Evolutionary conservation across 2,113 vertebrate species (phyloP).

Genomic region (Pyrgilauda ruficollis): DNA sequence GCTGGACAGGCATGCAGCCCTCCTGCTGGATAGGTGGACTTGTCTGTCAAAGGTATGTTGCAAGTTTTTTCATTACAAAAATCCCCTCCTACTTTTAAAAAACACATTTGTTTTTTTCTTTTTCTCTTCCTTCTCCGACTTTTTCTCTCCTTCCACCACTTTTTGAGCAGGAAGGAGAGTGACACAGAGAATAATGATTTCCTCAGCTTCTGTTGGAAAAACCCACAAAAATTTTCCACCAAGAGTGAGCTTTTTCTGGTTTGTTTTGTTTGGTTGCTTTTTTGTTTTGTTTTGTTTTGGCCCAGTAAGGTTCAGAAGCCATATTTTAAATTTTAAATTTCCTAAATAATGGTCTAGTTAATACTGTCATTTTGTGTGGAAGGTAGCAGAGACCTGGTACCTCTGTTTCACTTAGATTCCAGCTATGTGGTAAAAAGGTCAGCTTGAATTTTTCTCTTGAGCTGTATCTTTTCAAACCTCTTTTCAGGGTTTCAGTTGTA

Average conservation of each 20-base stretch:
- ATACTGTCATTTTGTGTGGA: not conserved
- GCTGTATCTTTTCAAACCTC: not conserved
- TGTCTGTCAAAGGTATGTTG: not conserved
- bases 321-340: not conserved
- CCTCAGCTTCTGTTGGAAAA: conserved; percentile 28
- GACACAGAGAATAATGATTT: conserved; percentile 42
- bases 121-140: not conserved
- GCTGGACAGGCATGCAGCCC: not conserved
- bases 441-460: not conserved
- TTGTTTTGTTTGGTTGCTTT: not conserved
- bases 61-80: not conserved
- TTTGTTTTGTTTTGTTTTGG: not conserved
- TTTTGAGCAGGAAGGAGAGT: conserved; percentile 19
- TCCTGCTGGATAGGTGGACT: not conserved
- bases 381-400: not conserved
- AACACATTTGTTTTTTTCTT: not conserved
- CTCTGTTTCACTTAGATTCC: not conserved
- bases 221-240: not conserved
- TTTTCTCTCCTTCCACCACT: not conserved
- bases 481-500: not conserved
- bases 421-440: not conserved
- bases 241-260: not conserved
- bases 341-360: not conserved
- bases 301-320: not conserved
- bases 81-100: not conserved